Evolutionary conservation across 1,140 invertebrate genomes (phyloP), one percentile per base, ranked within the genome.

Genomic region (Aporrectodea caliginosa): DNA sequence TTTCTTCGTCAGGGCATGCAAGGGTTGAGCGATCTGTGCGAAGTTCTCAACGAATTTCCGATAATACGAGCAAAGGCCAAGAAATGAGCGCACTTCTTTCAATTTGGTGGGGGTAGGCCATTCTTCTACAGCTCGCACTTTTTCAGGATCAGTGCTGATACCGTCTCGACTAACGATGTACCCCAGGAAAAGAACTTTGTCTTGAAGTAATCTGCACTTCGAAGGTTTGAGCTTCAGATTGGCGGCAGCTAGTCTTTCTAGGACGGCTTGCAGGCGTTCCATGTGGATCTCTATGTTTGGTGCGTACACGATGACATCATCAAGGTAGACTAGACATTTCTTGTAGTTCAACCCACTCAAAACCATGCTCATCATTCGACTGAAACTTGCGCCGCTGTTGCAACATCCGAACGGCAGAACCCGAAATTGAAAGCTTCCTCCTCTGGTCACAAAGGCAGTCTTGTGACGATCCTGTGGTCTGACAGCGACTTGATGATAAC

Each of bases 401-500:
- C 43, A 77, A 35, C 86, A 78, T 2, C 84, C 83, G 80, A 86
- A 87, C 16, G 84, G 83, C 79, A 82, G 76, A 0, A 78, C 43
- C 2, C 71, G 43, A 31, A 82, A 85, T 29, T 85, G 77, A 34
- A 72, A 83, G 16, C 81, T 27, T 0, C 81, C 43, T 58, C 22
- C 22, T 58, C 43, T 58, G 6, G 43, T 12, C 43, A 58, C 43
- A 58, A 58, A 58, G 1, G 84, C 83, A 0, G 89, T 90, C 75
- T 88, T 87, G 33, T 85, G 68, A 12, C 79, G 84, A 74, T 86
- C 85, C 1, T 82, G 78, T 16, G 78, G 16, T 2, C 85, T 74
- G 16, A 91, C 77, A 34, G 73, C 75, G 1, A 90, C 82, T 78
- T 90, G 89, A 87, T 87, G 88, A 75, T 83, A 87, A 12, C 86